Percentiles rank a stretch among this genome's conserved stretches.
Evolutionary conservation across 1,140 invertebrate species (phyloP).

Genomic region (Choristoneura fumiferana): DNA sequence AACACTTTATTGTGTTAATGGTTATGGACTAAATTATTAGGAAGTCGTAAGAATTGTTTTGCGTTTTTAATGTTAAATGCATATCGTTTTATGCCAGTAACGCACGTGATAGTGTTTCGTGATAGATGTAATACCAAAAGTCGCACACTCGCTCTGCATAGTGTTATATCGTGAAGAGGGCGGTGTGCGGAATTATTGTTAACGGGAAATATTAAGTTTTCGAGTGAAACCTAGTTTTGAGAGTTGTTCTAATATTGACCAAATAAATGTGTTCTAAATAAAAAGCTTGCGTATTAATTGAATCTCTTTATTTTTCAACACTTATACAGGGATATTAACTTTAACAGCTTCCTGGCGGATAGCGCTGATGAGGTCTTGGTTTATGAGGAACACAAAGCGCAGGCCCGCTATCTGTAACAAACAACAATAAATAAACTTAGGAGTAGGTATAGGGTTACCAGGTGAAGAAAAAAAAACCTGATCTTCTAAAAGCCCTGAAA

Average conservation of each 20-base stretch:
- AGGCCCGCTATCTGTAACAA: conserved; percentile 87
- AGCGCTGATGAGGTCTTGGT: conserved; percentile 93
- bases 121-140: conserved; percentile 54
- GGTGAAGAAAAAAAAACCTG: too few species aligned
- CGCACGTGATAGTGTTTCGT: conserved; percentile 72
- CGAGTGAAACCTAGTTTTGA: conserved; percentile 68
- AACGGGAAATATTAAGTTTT: conserved; percentile 61
- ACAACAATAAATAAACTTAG: too few species aligned
- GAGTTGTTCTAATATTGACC: conserved; percentile 73
- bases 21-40: conserved; percentile 63
- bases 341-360: conserved; percentile 91
- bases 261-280: conserved; percentile 79
- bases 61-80: conserved; percentile 58
- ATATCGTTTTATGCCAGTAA: conserved; percentile 71
- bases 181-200: conserved; percentile 42
- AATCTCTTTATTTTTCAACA: conserved; percentile 38
- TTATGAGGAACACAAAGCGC: conserved; percentile 95
- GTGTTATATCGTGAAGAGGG: conserved; percentile 28
- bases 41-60: conserved; percentile 49
- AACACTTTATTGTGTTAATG: conserved; percentile 54
- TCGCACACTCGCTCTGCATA: conserved; percentile 31
- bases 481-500: too few species aligned
- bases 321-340: conserved; percentile 79
- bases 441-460: too few species aligned
- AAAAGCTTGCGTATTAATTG: conserved; percentile 47